These are phyloP conservation scores for Ectropis grisescens DNA, from an alignment of 1,140 invertebrate genomes.

Conservation along the genomic window DNA sequence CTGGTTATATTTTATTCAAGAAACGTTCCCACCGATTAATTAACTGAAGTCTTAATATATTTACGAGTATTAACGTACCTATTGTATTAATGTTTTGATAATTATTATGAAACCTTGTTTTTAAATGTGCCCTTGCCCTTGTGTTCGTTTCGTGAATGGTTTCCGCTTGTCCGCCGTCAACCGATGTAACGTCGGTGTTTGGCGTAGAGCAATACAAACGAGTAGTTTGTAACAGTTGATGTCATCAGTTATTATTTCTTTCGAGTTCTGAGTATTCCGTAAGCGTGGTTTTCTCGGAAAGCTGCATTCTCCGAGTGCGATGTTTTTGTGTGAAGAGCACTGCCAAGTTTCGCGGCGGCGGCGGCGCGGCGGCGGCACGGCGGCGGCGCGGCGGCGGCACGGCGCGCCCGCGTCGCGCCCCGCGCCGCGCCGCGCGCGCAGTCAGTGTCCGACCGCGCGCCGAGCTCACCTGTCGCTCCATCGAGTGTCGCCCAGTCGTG, in stretches of 20 bases:
- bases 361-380: neutral
- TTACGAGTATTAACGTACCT: too few relatives aligned
- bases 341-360: conserved; percentile 15
- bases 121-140: too few relatives aligned
- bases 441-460: conserved; percentile 45
- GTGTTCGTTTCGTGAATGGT: too few relatives aligned
- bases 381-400: conserved; percentile 9
- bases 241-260: conserved; percentile 8
- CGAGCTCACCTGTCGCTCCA: conserved; percentile 28
- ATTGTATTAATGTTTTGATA: too few relatives aligned
- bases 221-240: too few relatives aligned
- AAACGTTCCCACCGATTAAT: too few relatives aligned
- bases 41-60: too few relatives aligned
- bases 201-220: too few relatives aligned
- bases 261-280: conserved; percentile 3
- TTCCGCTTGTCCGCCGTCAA: too few relatives aligned
- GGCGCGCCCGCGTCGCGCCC: conserved; percentile 7
- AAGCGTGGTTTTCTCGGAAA: conserved; percentile 11
- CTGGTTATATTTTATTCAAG: too few relatives aligned
- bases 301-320: conserved; percentile 8
- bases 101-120: too few relatives aligned
- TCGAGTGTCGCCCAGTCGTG: conserved; percentile 18
- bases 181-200: too few relatives aligned
- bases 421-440: conserved; percentile 7
- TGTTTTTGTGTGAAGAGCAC: conserved; percentile 11